Evolutionary conservation across 2,888 invertebrate genomes (phyloP).

Genomic region (Leucoma salicis): DNA sequence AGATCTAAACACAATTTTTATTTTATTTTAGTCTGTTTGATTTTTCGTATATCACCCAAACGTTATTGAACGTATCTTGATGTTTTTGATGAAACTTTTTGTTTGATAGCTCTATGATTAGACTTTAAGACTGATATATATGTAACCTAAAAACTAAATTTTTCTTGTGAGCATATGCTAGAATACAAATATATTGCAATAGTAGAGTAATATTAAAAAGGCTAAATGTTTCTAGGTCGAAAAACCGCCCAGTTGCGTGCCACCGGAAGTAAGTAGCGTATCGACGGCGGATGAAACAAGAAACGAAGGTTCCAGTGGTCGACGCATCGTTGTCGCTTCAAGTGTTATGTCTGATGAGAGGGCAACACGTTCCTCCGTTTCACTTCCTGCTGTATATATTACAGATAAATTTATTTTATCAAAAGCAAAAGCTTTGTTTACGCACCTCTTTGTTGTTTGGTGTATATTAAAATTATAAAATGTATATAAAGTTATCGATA

Average conservation of each 20-base stretch:
- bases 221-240: constrained; percentile 40
- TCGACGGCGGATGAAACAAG: constrained; percentile 62
- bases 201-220: too few species aligned
- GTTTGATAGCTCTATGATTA: too few species aligned
- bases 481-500: not conserved
- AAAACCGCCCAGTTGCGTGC: constrained; percentile 68
- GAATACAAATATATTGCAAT: too few species aligned
- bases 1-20: too few species aligned
- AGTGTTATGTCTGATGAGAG: constrained; percentile 86
- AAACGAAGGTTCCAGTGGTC: constrained; percentile 66
- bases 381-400: constrained; percentile 40
- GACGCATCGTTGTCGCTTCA: constrained; percentile 84
- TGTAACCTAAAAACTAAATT: too few species aligned
- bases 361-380: constrained; percentile 56
- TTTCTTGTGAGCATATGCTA: too few species aligned
- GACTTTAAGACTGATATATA: too few species aligned
- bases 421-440: constrained; percentile 31
- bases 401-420: constrained; percentile 35
- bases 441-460: constrained; percentile 25
- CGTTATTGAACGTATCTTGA: too few species aligned
- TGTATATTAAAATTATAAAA: constrained; percentile 18
- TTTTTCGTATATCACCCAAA: too few species aligned
- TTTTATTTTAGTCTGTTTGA: too few species aligned
- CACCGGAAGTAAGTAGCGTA: constrained; percentile 77
- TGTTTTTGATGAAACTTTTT: too few species aligned